Conservation (phyloP, 2,113 vertebrate genomes). For the Hyperopisus bebe region DNA sequence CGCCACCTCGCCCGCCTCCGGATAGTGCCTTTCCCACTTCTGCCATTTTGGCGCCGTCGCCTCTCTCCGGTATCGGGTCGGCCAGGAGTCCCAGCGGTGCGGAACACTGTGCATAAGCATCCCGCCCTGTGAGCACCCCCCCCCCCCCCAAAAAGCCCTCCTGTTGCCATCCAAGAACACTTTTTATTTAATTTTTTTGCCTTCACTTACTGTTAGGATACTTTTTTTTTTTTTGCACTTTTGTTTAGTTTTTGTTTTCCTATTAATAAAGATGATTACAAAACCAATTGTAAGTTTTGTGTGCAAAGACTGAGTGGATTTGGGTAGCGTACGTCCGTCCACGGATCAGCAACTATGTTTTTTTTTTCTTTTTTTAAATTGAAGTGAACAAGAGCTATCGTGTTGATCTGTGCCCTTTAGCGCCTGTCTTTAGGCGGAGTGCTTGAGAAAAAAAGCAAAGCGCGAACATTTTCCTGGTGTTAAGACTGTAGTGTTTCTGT, state of each 20-base stretch:
- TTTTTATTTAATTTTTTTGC: slow-evolving; percentile 63
- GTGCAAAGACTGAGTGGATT: background rate
- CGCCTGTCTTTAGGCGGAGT: background rate
- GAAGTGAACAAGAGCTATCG: background rate
- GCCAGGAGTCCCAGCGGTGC: slow-evolving; percentile 48
- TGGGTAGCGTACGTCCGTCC: background rate
- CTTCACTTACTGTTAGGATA: slow-evolving; percentile 58
- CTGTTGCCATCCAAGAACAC: slow-evolving; percentile 50
- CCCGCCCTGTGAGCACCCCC: background rate
- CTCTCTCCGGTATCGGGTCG: slow-evolving; percentile 22
- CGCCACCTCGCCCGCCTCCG: slow-evolving; percentile 56
- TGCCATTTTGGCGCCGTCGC: slow-evolving; percentile 51
- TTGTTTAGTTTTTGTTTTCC: slow-evolving; percentile 42
- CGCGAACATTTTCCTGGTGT: background rate
- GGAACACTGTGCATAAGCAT: slow-evolving; percentile 48
- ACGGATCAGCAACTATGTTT: background rate
- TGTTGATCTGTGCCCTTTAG: background rate
- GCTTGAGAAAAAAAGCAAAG: too few relatives aligned
- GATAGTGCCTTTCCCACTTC: slow-evolving; percentile 70
- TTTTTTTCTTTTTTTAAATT: background rate
- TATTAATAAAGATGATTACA: slow-evolving; percentile 34
- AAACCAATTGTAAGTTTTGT: background rate
- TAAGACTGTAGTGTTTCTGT: background rate
- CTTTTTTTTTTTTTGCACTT: slow-evolving; percentile 40
- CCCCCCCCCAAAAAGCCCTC: slow-evolving; percentile 22